Evolutionary conservation across 2,113 vertebrate genomes (phyloP), one percentile per base, ranked within the genome.

Genomic region (Sylvia atricapilla): DNA sequence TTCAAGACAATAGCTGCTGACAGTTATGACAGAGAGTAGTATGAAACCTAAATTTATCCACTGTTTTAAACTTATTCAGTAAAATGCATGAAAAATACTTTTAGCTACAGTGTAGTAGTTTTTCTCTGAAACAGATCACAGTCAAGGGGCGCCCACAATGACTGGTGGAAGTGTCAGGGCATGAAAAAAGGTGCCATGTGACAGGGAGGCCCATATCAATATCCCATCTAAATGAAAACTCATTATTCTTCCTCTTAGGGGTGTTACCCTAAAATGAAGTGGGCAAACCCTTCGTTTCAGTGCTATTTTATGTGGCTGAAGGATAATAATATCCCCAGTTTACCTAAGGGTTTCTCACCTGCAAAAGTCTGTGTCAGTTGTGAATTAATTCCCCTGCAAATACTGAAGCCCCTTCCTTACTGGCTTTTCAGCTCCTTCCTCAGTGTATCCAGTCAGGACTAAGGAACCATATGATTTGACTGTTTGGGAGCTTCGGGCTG

Each of bases 121-220:
- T 78, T 66, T 31, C 10, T 8, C 9, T 78, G 24, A 31, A 39
- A 58, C 0, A 0, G 28, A 37, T 70, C 1, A 3, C 21, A 44
- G 23, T 15, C 20, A 64, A 67, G 47, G 53, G 52, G 22, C 9
- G 9, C 19, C 43, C 13, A 66, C 6, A 44, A 7, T 24, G 37
- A 43, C 24, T 22, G 11, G 14, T 49, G 21, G 41, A 64, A 69
- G 39, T 18, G n/a, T 53, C 60, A 79, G 39, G 31, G 30, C 27
- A 33, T 25, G 52, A 69, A 67, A 68, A 66, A 72, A 43, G 5
- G 13, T 68, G 15, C 7, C 13, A n/a, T 15, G 15, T 30, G 20
- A 19, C 21, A 39, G 21, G 20, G 14, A 49, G 25, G 3, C 6
- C 84, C 28, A 66, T 28, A 52, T 2, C 39, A 47, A 35, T 33